phyloP scores from a whole-genome alignment of 2,113 vertebrate species.

The Thryonomys swinderianus region DNA sequence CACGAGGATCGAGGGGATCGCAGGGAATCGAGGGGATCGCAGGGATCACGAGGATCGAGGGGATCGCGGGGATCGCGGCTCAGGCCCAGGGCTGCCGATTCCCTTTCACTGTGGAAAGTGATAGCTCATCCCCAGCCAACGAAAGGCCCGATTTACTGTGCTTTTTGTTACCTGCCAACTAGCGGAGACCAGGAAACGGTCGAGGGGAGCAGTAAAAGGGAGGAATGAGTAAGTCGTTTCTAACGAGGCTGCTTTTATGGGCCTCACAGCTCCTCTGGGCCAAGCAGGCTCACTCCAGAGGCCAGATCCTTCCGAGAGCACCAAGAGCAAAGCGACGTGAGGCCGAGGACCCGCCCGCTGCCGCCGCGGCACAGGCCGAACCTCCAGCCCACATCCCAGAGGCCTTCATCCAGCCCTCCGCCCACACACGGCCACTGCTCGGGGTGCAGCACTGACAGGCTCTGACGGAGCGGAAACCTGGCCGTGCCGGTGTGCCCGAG shows the following conservation, averaged over 20 bases:
- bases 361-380: not conserved
- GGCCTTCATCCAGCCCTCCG: too few species aligned
- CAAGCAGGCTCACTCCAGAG: slow-evolving; percentile 59
- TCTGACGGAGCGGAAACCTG: too few species aligned
- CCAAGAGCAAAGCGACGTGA: not conserved
- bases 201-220: slow-evolving; percentile 17
- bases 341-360: not conserved
- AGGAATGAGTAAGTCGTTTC: slow-evolving; percentile 57
- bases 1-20: too few species aligned
- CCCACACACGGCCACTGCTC: too few species aligned
- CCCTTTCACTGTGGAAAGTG: not conserved
- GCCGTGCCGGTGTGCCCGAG: too few species aligned
- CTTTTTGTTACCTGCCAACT: slow-evolving; percentile 63
- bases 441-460: too few species aligned
- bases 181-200: slow-evolving; percentile 52
- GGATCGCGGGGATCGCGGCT: too few species aligned
- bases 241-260: slow-evolving; percentile 70
- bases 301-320: not conserved
- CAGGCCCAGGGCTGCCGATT: not conserved
- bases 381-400: not conserved
- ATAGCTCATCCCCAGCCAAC: not conserved
- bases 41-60: too few species aligned
- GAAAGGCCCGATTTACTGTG: slow-evolving; percentile 36
- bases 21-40: too few species aligned
- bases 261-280: slow-evolving; percentile 73